These are phyloP conservation scores for Tenebrosternarchus preto DNA, from an alignment of 2,113 vertebrate species.

Conservation along the genomic window DNA sequence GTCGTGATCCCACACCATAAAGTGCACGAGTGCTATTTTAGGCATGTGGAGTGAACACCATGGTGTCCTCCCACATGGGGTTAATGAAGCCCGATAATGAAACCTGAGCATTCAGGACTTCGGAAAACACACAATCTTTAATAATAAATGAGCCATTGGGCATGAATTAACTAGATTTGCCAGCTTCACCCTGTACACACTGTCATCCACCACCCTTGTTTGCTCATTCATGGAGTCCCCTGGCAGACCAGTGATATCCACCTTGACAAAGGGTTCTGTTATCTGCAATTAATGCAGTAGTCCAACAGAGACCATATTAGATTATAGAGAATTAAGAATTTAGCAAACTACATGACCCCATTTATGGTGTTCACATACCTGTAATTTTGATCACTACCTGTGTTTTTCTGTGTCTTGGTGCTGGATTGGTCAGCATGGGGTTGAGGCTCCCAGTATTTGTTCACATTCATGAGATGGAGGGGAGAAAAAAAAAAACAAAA, in stretches of 20 bases:
- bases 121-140: neutral
- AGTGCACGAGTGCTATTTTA: constrained; percentile 87
- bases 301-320: neutral
- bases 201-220: constrained; percentile 92
- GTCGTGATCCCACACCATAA: constrained; percentile 95
- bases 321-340: neutral
- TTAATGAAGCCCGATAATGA: constrained; percentile 86
- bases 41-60: constrained; percentile 93
- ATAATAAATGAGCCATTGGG: neutral
- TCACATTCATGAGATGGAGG: neutral
- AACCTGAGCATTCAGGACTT: neutral
- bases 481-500: neutral
- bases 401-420: constrained; percentile 86
- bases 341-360: neutral
- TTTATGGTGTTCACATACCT: constrained; percentile 70
- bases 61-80: constrained; percentile 96
- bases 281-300: constrained; percentile 76
- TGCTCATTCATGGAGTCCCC: constrained; percentile 91
- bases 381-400: constrained; percentile 90
- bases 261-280: constrained; percentile 96
- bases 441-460: constrained; percentile 81
- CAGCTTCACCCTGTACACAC: constrained; percentile 65
- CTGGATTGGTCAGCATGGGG: constrained; percentile 84
- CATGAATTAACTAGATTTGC: neutral
- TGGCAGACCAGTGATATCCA: constrained; percentile 92